Percentiles rank a stretch among this genome's conserved stretches.
phyloP scores from a whole-genome alignment of 1,140 invertebrate species.

The Nasonia longicornis region DNA sequence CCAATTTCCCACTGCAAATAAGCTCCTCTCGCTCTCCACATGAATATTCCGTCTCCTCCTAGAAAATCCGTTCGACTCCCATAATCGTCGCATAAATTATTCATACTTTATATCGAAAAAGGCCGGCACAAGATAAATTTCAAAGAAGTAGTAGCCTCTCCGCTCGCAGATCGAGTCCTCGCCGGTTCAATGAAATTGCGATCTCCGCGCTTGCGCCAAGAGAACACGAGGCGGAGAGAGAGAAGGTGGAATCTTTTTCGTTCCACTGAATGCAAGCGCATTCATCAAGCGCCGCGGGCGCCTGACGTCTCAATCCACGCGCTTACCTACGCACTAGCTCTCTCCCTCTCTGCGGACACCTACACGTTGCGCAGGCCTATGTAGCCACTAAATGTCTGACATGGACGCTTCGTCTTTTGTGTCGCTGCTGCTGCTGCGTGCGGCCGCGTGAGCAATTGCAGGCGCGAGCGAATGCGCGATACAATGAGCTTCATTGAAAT shows the following conservation, averaged over 20 bases:
- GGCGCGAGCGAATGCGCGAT: background rate
- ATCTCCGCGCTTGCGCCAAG: conserved; percentile 1
- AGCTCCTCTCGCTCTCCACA: background rate
- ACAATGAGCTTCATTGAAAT: conserved; percentile 2
- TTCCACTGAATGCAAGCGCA: conserved; percentile 64
- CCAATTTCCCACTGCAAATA: background rate
- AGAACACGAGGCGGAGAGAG: background rate
- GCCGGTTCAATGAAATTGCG: conserved; percentile 32
- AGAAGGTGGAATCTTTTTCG: conserved; percentile 57
- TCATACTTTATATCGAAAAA: conserved; percentile 31
- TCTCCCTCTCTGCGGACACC: conserved; percentile 36
- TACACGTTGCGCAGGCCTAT: conserved; percentile 42
- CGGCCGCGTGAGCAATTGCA: conserved; percentile 2
- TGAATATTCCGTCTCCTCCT: background rate
- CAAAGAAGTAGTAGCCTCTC: background rate
- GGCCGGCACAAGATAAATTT: background rate
- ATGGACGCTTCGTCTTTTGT: conserved; percentile 31
- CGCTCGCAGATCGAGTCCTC: background rate
- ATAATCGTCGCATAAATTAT: conserved; percentile 26
- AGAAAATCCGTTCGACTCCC: background rate
- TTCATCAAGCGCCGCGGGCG: conserved; percentile 68
- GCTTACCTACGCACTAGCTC: conserved; percentile 44
- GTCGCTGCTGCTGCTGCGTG: conserved; percentile 14
- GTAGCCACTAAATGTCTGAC: conserved; percentile 48
- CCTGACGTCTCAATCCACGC: conserved; percentile 68